A percentile compares a stretch with the other conserved stretches of the same genome.
Conservation (phyloP, 1,140 invertebrate genomes). For the Cydia amplana region DNA sequence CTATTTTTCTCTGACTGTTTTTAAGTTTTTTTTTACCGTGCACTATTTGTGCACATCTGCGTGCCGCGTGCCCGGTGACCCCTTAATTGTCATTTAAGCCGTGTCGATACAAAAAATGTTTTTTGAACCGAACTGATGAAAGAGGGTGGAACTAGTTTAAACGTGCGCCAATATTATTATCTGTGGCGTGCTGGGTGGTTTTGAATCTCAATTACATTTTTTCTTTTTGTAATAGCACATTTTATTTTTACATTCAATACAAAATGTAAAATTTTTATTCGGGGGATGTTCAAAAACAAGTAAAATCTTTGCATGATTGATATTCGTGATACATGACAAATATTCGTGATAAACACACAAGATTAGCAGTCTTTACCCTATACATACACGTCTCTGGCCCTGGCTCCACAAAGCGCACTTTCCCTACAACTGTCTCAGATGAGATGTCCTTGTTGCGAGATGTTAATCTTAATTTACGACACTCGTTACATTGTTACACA, state of each 20-base stretch:
- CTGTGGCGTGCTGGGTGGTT: background rate
- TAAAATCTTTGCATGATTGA: too few relatives aligned
- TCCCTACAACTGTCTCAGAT: conserved; percentile 10
- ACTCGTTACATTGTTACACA: conserved; percentile 25
- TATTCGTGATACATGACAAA: too few relatives aligned
- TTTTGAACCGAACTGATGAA: conserved; percentile 1
- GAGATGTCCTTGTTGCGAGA: conserved; percentile 25
- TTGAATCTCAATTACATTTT: background rate
- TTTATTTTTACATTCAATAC: background rate
- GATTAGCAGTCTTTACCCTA: background rate
- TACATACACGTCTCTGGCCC: background rate
- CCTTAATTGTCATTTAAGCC: conserved; percentile 35
- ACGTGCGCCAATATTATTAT: conserved; percentile 7
- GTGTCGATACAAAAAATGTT: background rate
- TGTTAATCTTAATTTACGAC: conserved; percentile 28
- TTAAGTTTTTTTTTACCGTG: background rate
- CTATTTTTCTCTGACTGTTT: background rate
- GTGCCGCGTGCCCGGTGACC: conserved; percentile 50
- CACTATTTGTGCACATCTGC: conserved; percentile 51
- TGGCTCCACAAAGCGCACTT: background rate
- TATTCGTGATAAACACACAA: background rate
- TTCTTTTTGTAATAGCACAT: background rate
- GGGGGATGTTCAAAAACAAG: too few relatives aligned
- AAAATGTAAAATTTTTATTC: conserved; percentile 7
- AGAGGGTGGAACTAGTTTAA: conserved; percentile 24